phyloP scores from a whole-genome alignment of 1,140 invertebrate species.

The Bombus sibiricus region DNA sequence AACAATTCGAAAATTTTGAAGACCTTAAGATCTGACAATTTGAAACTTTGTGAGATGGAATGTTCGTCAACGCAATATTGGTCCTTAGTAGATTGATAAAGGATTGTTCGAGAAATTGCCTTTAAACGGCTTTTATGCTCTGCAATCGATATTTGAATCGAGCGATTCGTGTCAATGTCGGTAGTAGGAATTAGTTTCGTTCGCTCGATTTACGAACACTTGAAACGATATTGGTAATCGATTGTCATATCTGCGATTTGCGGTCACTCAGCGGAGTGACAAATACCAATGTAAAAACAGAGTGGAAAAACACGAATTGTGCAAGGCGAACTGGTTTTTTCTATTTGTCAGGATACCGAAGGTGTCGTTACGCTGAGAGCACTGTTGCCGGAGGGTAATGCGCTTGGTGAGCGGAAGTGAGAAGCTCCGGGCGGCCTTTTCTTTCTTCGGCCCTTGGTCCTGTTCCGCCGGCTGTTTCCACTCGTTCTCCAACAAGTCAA shows the following conservation, averaged over 20 bases:
- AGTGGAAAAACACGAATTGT: not conserved
- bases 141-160: no score
- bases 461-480: not conserved
- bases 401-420: constrained; percentile 50
- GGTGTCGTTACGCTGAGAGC: not conserved
- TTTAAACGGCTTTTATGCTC: no score
- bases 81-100: no score
- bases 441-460: constrained; percentile 16
- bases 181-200: not conserved
- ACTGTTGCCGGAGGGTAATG: constrained; percentile 52
- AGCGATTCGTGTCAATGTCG: not conserved
- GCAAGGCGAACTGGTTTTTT: not conserved
- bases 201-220: not conserved
- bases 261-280: not conserved
- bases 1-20: no score
- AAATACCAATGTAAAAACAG: no score
- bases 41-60: no score
- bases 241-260: not conserved
- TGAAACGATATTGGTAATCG: not conserved
- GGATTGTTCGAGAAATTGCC: no score
- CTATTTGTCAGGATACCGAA: constrained; percentile 6
- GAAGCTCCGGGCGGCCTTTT: constrained; percentile 53
- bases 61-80: no score
- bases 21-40: no score
- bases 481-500: not conserved